Base-by-base conservation (phyloP, 2,888 invertebrate species). In the Lypha dubia region DNA sequence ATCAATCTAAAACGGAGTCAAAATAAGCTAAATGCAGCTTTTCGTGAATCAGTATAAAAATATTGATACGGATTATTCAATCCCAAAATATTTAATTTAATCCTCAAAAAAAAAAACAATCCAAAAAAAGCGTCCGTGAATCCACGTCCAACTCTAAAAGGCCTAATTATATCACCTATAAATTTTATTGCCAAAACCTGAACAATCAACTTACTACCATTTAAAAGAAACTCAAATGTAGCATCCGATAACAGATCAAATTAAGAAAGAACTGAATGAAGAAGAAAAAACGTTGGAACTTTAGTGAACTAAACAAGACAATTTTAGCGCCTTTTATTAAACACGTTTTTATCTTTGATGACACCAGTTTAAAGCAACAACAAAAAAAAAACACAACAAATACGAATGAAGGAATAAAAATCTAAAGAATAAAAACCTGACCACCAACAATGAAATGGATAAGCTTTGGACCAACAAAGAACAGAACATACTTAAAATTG, bases 391-490 rank as follows among this genome's bases (percentile, higher is more conserved):
- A n/a, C 8, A n/a, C 46, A 20, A 6, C 20, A 17, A 53, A 49
- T n/a, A 51, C 13, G 24, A 22, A 15, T 2, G 0, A 41, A 7
- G 22, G 1, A 17, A 46, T 15, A 53, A n/a, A n/a, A n/a, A n/a
- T n/a, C n/a, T n/a, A n/a, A n/a, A n/a, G n/a, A n/a, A n/a, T n/a
- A n/a, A n/a, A n/a, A 83, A 75, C 56, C 70, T 79, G 79, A 79
- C 83, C 79, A 83, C 83, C 79, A 83, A 60, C 83, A 83, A 74
- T 70, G 79, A n/a, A n/a, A n/a, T n/a, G n/a, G n/a, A 63, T 68
- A 68, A 74, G 67, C 11, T 35, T 20, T 13, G 2, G 60, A 20
- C 15, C 22, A n/a, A n/a, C n/a, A n/a, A 58, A 7, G 13, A 38
- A 22, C 15, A 20, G 6, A 13, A 0, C 46, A 38, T 44, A 22